A percentile compares a stretch with the other conserved stretches of the same genome.
These are phyloP conservation scores for Phaetusa simplex DNA, from an alignment of 2,113 vertebrate species.

Conservation along the genomic window DNA sequence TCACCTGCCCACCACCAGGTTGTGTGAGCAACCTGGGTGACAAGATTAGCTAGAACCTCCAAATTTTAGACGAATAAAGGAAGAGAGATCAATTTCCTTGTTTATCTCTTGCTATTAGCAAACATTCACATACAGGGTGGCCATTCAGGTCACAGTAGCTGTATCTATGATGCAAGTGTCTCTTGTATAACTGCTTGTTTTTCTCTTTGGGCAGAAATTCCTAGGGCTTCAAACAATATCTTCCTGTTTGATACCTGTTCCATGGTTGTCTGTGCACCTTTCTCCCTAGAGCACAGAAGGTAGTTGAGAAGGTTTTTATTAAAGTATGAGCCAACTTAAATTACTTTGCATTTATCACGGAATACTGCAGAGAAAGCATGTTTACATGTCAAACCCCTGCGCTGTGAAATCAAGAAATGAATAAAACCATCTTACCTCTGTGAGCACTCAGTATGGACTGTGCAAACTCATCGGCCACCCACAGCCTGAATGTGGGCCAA, in stretches of 20 bases:
- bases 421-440: background rate
- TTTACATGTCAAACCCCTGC: background rate
- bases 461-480: background rate
- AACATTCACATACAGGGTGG: background rate
- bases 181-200: background rate
- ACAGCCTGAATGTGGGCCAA: background rate
- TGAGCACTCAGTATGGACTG: background rate
- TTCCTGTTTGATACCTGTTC: background rate
- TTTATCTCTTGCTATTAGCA: background rate
- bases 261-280: background rate
- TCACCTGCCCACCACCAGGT: background rate
- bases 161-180: background rate
- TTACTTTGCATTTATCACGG: background rate
- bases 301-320: background rate
- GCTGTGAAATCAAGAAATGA: background rate
- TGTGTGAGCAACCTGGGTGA: background rate
- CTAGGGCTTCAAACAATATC: background rate
- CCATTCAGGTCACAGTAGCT: accelerated
- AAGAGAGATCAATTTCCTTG: background rate
- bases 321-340: background rate
- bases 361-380: background rate
- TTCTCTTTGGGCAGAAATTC: background rate
- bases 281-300: background rate
- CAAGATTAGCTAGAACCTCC: background rate
- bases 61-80: background rate